Conservation (phyloP, 2,113 vertebrate species). For the Cryptotis parvus region DNA sequence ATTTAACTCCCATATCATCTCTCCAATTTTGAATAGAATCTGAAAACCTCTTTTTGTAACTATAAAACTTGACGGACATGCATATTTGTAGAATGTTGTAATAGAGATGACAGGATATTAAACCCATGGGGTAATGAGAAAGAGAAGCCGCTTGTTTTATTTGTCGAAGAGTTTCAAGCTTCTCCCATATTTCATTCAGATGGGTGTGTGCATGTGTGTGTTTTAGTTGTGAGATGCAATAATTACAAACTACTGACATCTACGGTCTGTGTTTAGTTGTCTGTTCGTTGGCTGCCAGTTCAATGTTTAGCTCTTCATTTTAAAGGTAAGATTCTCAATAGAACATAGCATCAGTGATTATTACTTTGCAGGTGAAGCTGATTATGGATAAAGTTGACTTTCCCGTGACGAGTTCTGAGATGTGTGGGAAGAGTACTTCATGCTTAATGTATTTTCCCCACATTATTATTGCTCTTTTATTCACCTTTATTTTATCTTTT, state of each 20-base stretch:
- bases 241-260: neutral
- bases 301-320: conserved; percentile 36
- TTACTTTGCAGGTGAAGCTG: conserved; percentile 23
- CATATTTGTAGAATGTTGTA: neutral
- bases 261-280: neutral
- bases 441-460: neutral
- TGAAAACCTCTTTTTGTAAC: neutral
- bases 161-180: neutral
- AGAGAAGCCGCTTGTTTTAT: conserved; percentile 33
- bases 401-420: neutral
- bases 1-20: no score
- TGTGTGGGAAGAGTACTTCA: neutral
- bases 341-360: neutral
- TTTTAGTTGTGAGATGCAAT: neutral
- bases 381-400: neutral
- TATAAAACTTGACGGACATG: neutral
- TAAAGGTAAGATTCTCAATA: conserved; percentile 22
- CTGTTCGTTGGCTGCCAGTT: neutral
- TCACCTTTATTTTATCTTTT: neutral
- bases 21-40: neutral
- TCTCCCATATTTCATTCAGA: neutral
- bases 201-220: neutral
- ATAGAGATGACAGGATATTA: conserved; percentile 27
- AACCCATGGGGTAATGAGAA: neutral
- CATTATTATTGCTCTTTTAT: neutral